A percentile compares a stretch with the other conserved stretches of the same genome.
Conservation (phyloP, 2,888 invertebrate genomes). For the Drosophila putrida region DNA sequence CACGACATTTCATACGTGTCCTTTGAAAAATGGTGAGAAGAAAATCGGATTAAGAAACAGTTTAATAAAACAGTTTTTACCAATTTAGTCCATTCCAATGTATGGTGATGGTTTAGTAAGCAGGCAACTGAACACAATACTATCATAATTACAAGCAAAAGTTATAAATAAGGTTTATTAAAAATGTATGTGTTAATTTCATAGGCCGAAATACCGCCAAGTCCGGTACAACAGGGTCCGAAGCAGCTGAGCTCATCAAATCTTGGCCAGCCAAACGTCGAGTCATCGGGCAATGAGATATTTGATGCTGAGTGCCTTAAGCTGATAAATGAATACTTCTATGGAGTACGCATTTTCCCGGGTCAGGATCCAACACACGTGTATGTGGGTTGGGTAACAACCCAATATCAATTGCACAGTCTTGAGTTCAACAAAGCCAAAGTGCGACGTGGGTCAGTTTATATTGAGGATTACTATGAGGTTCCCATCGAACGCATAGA, state of each 20-base stretch:
- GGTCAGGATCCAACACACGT: constrained; percentile 87
- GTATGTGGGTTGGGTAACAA: constrained; percentile 99
- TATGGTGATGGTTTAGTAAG: too few species aligned
- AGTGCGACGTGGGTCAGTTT: constrained; percentile 93
- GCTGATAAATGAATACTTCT: constrained; percentile 99
- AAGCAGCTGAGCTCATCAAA: constrained; percentile 89
- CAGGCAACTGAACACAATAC: too few species aligned
- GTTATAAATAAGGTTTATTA: too few species aligned
- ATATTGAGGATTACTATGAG: constrained; percentile 93
- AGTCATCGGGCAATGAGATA: constrained; percentile 94
- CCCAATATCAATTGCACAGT: constrained; percentile 96
- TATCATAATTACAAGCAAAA: too few species aligned
- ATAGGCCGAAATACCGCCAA: constrained; percentile 79
- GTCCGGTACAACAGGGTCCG: constrained; percentile 86
- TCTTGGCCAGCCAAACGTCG: constrained; percentile 89
- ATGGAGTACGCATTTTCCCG: constrained; percentile 88
- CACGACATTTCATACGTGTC: too few species aligned
- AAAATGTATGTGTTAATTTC: not conserved
- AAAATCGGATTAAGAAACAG: too few species aligned
- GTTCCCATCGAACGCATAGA: constrained; percentile 93
- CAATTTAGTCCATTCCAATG: too few species aligned
- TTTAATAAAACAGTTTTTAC: too few species aligned
- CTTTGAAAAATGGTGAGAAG: too few species aligned
- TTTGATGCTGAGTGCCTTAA: constrained; percentile 95
- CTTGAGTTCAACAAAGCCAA: constrained; percentile 95